Conservation (phyloP, 2,888 invertebrate species). For the Piscicola geometra region DNA sequence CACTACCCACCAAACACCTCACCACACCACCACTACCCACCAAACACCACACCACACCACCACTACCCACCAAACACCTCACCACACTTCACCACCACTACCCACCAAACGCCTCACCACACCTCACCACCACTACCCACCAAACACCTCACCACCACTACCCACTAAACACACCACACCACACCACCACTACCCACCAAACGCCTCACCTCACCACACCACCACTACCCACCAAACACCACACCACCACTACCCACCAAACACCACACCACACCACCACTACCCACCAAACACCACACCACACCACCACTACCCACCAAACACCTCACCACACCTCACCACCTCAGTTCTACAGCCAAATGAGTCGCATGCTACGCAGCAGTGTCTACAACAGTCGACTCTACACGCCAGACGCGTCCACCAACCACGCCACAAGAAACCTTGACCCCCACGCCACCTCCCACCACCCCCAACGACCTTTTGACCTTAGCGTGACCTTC, state of each 20-base stretch:
- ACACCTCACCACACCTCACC: not conserved
- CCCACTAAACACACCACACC: not conserved
- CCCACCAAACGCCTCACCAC: not conserved
- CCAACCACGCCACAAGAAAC: not conserved
- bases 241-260: no score
- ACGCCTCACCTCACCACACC: not conserved
- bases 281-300: not conserved
- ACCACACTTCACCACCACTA: not conserved
- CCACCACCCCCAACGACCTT: not conserved
- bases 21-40: not conserved
- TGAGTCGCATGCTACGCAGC: not conserved
- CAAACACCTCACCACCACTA: not conserved
- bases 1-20: not conserved
- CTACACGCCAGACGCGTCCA: not conserved
- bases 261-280: not conserved
- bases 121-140: not conserved
- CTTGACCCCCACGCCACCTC: not conserved
- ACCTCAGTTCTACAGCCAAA: constrained; percentile 6
- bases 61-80: not conserved
- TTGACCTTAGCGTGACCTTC: not conserved
- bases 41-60: no score
- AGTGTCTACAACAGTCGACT: constrained; percentile 6
- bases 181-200: not conserved
- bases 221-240: not conserved
- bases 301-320: not conserved